phyloP scores from a whole-genome alignment of 2,113 vertebrate species.

The Felis chaus region DNA sequence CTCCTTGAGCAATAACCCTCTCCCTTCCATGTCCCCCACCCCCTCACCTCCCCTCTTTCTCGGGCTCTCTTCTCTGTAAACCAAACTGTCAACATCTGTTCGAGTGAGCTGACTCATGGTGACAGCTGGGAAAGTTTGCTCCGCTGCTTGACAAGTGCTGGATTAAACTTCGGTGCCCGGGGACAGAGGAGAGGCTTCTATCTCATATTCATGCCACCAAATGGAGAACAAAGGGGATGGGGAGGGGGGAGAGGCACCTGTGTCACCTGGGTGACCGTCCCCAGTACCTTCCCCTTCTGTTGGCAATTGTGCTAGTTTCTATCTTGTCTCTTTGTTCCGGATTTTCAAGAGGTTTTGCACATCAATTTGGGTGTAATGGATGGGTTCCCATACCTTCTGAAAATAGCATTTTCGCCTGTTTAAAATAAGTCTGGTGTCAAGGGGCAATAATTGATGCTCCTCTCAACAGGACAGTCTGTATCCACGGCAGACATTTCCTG shows the following conservation, averaged over 20 bases:
- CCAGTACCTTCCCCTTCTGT: neutral
- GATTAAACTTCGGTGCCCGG: neutral
- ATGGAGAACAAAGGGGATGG: neutral
- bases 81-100: neutral
- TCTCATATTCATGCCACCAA: neutral
- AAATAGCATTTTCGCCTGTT: neutral
- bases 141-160: neutral
- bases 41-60: neutral
- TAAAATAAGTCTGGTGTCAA: neutral
- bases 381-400: neutral
- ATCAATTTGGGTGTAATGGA: neutral
- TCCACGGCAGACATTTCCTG: neutral
- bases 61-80: neutral
- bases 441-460: neutral
- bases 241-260: neutral
- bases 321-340: neutral
- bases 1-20: neutral
- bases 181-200: neutral
- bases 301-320: neutral
- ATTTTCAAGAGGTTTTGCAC: neutral
- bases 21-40: neutral
- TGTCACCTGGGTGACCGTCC: neutral
- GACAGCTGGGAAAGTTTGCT: constrained; percentile 13
- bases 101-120: neutral
- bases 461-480: neutral